These are phyloP conservation scores for Percopsis omiscomaycus DNA, from an alignment of 2,797 vertebrate species.

Conservation along the genomic window DNA sequence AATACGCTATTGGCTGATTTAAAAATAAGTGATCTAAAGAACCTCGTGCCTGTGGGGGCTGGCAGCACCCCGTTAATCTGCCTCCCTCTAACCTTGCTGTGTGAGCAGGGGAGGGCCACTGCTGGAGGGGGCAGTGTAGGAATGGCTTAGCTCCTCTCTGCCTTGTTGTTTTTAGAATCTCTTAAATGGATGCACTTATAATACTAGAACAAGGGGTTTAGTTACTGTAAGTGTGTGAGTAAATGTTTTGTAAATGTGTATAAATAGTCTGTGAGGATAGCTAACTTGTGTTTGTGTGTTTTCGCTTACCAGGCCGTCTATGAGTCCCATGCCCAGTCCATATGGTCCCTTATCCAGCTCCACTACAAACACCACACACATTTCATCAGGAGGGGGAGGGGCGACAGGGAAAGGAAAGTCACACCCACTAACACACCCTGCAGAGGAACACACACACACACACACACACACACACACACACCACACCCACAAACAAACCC, in stretches of 20 bases:
- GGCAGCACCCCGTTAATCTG: too few species aligned
- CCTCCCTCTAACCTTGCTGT: too few species aligned
- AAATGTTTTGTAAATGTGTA: slow-evolving; percentile 70
- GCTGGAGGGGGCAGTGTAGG: too few species aligned
- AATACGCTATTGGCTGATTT: too few species aligned
- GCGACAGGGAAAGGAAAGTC: slow-evolving; percentile 80
- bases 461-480: slow-evolving; percentile 51
- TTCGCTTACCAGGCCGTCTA: slow-evolving; percentile 90
- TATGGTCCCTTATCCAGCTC: slow-evolving; percentile 93
- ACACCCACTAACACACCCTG: slow-evolving; percentile 84
- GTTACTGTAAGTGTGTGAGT: not conserved
- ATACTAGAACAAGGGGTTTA: too few species aligned
- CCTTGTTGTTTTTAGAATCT: too few species aligned
- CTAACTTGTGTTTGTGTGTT: not conserved
- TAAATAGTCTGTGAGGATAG: slow-evolving; percentile 38
- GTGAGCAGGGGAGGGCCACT: too few species aligned
- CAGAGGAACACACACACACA: slow-evolving; percentile 67
- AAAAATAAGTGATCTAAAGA: too few species aligned
- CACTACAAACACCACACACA: slow-evolving; percentile 92
- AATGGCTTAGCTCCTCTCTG: too few species aligned
- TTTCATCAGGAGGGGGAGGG: slow-evolving; percentile 85
- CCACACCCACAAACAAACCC: slow-evolving; percentile 48
- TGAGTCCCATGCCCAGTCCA: slow-evolving; percentile 95
- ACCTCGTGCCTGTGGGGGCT: too few species aligned
- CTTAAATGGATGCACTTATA: too few species aligned